Evolutionary conservation across 2,797 vertebrate species (phyloP), one percentile per base, ranked within the genome.

Genomic region (Enteromius treurensis): DNA sequence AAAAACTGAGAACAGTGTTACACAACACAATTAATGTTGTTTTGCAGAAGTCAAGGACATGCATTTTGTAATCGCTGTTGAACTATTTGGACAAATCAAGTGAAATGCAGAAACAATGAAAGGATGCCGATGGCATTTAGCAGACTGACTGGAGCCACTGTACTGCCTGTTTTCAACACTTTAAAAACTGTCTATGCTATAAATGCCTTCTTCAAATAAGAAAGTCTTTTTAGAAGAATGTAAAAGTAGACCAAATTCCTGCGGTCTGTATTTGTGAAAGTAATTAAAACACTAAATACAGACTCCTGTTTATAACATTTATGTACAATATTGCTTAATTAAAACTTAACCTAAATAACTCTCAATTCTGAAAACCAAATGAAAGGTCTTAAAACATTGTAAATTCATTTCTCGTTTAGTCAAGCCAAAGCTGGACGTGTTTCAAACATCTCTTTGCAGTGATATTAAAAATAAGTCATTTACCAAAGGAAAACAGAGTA

Each of bases 141-240:
- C 90, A 93, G 92, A 93, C 92, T 87, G 87, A 84, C 85, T 85
- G 93, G 92, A 93, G 92, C 92, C 91, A 82, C 84, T 85, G 81
- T 81, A 87, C 82, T 87, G 88, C 89, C 87, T 89, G 78, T 88
- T 90, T 90, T 91, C 86, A 91, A 89, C 87, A 87, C 86, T 90
- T 84, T 87, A 90, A 89, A 92, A 88, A 90, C 89, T 87, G 89
- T 92, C 90, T 89, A 89, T 86, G 89, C 90, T 71, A 86, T 90
- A 90, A 91, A 90, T 89, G 85, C 83, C 90, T 90, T 84, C 86
- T 89, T 87, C 68, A 90, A 93, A 93, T 88, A 88, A 88, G 84
- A 93, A 86, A 90, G 90, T 89, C 88, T 92, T 91, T 91, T 77
- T 34, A 45, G 51, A 49, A 21, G 26, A 78, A 40, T 71, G 40